Percentiles rank a stretch among this genome's conserved stretches.
These are phyloP conservation scores for Tichodroma muraria DNA, from an alignment of 2,113 vertebrate genomes.

Conservation along the genomic window DNA sequence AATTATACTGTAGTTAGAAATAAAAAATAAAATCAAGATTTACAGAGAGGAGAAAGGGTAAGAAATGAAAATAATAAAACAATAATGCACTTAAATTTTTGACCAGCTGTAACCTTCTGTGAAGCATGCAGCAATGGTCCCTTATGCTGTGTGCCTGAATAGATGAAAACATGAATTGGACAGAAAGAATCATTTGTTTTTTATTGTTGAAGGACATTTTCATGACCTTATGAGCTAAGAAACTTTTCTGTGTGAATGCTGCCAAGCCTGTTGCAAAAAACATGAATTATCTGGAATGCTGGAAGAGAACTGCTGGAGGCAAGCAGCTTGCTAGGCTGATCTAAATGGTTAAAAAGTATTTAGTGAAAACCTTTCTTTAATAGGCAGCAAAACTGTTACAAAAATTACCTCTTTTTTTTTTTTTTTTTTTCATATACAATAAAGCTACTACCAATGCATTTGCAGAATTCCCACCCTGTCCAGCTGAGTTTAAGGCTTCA, in stretches of 20 bases:
- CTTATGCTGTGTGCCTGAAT: slow-evolving; percentile 11
- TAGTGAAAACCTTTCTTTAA: background rate
- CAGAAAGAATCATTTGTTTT: slow-evolving; percentile 64
- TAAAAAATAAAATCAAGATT: background rate
- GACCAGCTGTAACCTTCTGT: background rate
- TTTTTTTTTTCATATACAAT: background rate
- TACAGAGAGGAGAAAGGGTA: background rate
- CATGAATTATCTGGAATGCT: slow-evolving; percentile 62
- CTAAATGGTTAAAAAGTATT: slow-evolving; percentile 25
- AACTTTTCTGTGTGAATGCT: slow-evolving; percentile 50
- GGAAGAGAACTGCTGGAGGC: slow-evolving; percentile 14
- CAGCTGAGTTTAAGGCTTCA: background rate
- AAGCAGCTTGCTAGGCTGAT: background rate
- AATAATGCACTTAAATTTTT: background rate
- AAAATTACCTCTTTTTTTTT: background rate
- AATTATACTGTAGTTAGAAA: background rate
- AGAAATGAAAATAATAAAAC: background rate
- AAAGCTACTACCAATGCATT: background rate
- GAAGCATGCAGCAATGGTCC: background rate
- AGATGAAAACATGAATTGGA: slow-evolving; percentile 53
- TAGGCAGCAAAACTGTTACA: background rate
- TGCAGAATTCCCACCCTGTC: background rate
- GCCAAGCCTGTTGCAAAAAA: slow-evolving; percentile 64
- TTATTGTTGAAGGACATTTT: slow-evolving; percentile 70
- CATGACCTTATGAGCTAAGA: slow-evolving; percentile 67